Base-by-base conservation (phyloP, 2,797 vertebrate species). In the Cyclopterus lumpus region DNA sequence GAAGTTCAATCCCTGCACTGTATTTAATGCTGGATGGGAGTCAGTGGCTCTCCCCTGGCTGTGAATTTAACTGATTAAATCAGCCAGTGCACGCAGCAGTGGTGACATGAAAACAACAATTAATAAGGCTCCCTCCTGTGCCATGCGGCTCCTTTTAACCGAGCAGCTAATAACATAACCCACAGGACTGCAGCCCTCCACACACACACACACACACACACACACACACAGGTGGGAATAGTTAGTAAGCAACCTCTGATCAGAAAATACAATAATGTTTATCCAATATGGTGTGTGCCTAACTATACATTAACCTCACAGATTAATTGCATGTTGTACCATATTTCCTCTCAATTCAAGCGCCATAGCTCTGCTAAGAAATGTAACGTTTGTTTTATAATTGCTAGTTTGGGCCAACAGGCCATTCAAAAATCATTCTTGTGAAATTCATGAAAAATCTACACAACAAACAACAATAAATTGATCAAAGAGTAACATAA, bases 11-110 rank as follows among this genome's bases (percentile, higher is more conserved):
- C 91, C 84, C 84, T 77, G 87, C 91, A 83, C 93, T 92, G 86
- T 90, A 91, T 91, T 93, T 95, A 93, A 92, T 92, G 91, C 92
- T 93, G 88, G 91, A 91, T 92, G 91, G 91, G 92, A 92, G 90
- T 93, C 85, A 57, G 91, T 86, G 86, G 82, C 89, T 83, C 89
- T 94, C 94, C 92, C 92, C 89, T 89, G 87, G 89, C 93, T 95
- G 90, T 94, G 93, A 96, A 95, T 96, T 95, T 95, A 95, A 94
- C 93, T 96, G 95, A 96, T 97, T 96, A 97, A 96, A 96, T 97
- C 94, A 95, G 92, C 89, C 92, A 94, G 93, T 94, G 93, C 94
- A 93, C 89, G 86, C 92, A 92, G 91, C 90, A 86, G 88, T 89
- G 94, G 92, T 96, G 95, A 96, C 95, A 95, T 91, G 95, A 95